phyloP scores from a whole-genome alignment of 2,113 vertebrate species.

The human region GRCh38 chr1:89967001-89967500 shows the following conservation, averaged over 20 bases:
- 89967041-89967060: not conserved
- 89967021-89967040: conserved; percentile 36
- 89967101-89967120: not conserved
- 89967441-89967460: not conserved
- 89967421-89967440: not conserved
- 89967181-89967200: not conserved
- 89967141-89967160: not conserved
- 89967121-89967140: conserved; percentile 31
- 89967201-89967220: not conserved
- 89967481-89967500: no score
- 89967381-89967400: not conserved
- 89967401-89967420: not conserved
- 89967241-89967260: conserved; percentile 2
- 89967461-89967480: no score
- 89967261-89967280: conserved; percentile 16
- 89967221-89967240: conserved; percentile 1
- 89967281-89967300: not conserved
- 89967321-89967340: not conserved
- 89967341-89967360: not conserved
- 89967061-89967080: not conserved
- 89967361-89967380: not conserved
- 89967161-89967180: conserved; percentile 38
- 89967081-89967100: conserved; percentile 13
- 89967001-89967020: not conserved
- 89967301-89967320: not conserved